Conservation (phyloP, 1,140 invertebrate species). For the Pseudomyrmex flavicornis region DNA sequence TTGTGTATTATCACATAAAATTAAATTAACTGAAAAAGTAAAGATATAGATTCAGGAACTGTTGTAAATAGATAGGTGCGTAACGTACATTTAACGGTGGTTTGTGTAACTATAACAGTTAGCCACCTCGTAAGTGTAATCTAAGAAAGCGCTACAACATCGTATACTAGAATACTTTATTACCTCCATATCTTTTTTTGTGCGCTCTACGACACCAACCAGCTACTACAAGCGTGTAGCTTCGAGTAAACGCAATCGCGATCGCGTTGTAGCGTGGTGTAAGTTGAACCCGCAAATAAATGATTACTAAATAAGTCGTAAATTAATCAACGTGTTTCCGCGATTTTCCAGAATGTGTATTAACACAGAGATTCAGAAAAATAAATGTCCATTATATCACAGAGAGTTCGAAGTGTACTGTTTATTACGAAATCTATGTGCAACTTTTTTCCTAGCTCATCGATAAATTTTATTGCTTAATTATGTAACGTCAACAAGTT, state of each 20-base stretch:
- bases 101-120: conserved; percentile 55
- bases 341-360: background rate
- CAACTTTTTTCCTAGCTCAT: background rate
- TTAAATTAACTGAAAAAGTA: too few relatives aligned
- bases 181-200: conserved; percentile 15
- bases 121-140: conserved; percentile 54
- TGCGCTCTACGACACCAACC: background rate
- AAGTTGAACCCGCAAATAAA: conserved; percentile 22
- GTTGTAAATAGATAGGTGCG: conserved; percentile 29
- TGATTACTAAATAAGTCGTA: too few relatives aligned
- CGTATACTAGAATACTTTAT: conserved; percentile 41
- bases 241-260: conserved; percentile 1
- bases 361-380: background rate
- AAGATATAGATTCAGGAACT: background rate
- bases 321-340: background rate
- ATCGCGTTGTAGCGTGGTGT: background rate
- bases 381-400: conserved; percentile 3
- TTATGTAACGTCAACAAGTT: background rate
- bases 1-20: too few relatives aligned
- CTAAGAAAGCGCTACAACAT: conserved; percentile 26
- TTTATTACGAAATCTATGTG: background rate
- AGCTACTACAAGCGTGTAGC: background rate
- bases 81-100: background rate
- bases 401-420: background rate
- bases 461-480: conserved; percentile 14